Evolutionary conservation across 2,113 vertebrate genomes (phyloP).

Genomic region (Isurus oxyrinchus): DNA sequence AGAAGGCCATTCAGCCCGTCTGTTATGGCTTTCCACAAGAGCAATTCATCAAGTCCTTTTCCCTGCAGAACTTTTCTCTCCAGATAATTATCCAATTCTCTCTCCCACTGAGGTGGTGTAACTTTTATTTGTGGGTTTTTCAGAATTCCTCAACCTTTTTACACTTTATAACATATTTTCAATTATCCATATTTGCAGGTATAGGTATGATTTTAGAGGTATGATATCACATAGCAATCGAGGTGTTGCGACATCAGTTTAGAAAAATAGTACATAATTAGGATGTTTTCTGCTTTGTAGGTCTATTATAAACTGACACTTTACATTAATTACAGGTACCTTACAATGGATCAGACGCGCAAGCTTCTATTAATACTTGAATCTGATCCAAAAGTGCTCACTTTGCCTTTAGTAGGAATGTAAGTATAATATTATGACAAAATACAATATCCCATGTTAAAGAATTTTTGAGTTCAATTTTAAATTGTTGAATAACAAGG

Average conservation of each 20-base stretch:
- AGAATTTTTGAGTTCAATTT: not conserved
- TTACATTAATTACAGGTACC: conserved; percentile 64
- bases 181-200: not conserved
- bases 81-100: no score
- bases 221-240: not conserved
- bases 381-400: conserved; percentile 83
- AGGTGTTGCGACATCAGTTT: not conserved
- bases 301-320: not conserved
- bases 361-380: conserved; percentile 86
- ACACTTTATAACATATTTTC: not conserved
- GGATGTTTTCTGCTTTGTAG: not conserved
- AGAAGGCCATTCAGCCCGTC: no score
- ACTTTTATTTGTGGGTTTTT: not conserved
- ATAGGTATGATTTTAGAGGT: not conserved
- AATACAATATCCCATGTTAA: not conserved
- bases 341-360: conserved; percentile 91
- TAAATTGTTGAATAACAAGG: not conserved
- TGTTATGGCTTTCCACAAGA: no score
- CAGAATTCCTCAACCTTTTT: not conserved
- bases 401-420: conserved; percentile 85
- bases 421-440: conserved; percentile 58
- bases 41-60: no score
- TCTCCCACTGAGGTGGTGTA: not conserved
- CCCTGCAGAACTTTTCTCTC: no score
- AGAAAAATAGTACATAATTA: not conserved